Base-by-base conservation (phyloP, 2,888 invertebrate species). In the Melangyna quadrimaculata region DNA sequence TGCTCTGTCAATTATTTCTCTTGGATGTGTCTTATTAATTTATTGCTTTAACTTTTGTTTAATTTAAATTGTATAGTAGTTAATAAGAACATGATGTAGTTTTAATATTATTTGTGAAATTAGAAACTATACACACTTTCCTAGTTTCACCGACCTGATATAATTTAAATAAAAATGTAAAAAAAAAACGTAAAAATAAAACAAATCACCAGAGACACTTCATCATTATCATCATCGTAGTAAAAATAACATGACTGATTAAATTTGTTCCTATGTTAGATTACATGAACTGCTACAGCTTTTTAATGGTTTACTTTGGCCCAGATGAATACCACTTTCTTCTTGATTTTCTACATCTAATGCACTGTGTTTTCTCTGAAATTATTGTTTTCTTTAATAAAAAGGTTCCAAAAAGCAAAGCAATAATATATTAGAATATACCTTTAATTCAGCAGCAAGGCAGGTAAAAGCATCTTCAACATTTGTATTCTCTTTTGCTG, bases 401-500 rank as follows among this genome's bases (percentile, higher is more conserved):
- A 51, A 24, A 3, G 14, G 3, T 24, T 8, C 3, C n/a, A n/a
- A 51, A 24, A 51, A 27, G 3, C 0, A 6, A 2, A 14, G 3
- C 0, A 0, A 6, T 14, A n/a, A 8, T 1, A n/a, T n/a, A n/a
- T 12, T 14, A 12, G 7, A n/a, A n/a, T n/a, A 7, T 51, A 95
- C 97, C 94, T 98, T 98, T 82, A 98, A 93, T 93, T 97, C 97
- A 65, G 96, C 95, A 73, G 98, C 98, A 90, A 98, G 93, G 90
- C 95, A 96, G 82, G 96, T 94, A 93, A 98, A 98, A 87, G 97
- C 96, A 88, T 96, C 96, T 91, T 98, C 98, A 88, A 98, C 95
- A 93, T 98, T 97, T 65, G 96, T 96, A 90, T 98, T 98, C 89
- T 96, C 97, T 93, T 98, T 97, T 86, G 97, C 97, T 82, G 97